A percentile compares a stretch with the other conserved stretches of the same genome.
phyloP scores from a whole-genome alignment of 2,797 vertebrate genomes.

The Semaprochilodus insignis region DNA sequence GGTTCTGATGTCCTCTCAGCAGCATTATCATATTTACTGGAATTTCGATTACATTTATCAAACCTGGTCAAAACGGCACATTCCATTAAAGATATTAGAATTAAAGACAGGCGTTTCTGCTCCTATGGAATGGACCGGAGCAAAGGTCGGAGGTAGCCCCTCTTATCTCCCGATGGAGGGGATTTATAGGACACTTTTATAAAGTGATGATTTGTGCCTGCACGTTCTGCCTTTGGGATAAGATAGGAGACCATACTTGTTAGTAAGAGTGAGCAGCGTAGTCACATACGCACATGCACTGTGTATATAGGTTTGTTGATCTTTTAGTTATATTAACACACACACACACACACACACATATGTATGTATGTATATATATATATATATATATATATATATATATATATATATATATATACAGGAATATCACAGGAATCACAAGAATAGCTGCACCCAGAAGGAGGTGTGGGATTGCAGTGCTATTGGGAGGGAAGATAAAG shows the following conservation, averaged over 20 bases:
- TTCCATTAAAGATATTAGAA: background rate
- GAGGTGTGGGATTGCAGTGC: no score
- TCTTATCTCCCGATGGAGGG: conserved; percentile 11
- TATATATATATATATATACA: no score
- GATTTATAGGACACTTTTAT: conserved; percentile 12
- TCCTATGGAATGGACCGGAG: background rate
- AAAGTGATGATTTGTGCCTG: conserved; percentile 20
- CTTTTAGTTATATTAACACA: no score
- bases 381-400: no score
- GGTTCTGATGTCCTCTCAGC: background rate
- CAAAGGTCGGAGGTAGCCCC: conserved; percentile 4
- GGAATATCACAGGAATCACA: no score
- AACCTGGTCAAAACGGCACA: background rate
- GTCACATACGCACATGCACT: background rate
- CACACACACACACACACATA: no score
- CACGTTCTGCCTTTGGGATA: conserved; percentile 15
- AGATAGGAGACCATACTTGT: conserved; percentile 5
- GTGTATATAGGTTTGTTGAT: background rate
- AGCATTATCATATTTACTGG: background rate
- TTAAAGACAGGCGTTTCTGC: background rate
- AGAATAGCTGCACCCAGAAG: no score
- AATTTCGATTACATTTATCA: background rate
- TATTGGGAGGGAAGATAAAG: no score
- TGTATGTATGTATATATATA: no score
- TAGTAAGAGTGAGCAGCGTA: conserved; percentile 10